Conservation (phyloP, 1,140 invertebrate genomes). For the Drosophila equinoxialis region DNA sequence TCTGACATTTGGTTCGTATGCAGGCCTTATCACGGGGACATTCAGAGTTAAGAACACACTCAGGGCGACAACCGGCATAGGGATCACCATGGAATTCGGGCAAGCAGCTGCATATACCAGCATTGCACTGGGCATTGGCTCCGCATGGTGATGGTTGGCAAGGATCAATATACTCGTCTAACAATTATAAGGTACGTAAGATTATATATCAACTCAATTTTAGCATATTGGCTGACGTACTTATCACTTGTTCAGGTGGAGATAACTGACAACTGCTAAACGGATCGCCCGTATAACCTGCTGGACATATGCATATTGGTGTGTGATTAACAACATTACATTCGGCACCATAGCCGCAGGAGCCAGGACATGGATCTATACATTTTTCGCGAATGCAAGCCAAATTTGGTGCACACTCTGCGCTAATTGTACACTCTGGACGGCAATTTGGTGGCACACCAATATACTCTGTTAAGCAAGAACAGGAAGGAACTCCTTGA, state of each 20-base stretch:
- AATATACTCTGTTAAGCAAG: conserved; percentile 89
- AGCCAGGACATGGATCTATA: conserved; percentile 92
- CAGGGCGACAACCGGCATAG: conserved; percentile 91
- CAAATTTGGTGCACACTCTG: conserved; percentile 90
- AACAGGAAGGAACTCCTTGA: conserved; percentile 90
- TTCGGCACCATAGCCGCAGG: conserved; percentile 91
- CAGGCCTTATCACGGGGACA: conserved; percentile 89
- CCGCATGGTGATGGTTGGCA: conserved; percentile 92
- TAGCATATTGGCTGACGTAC: conserved; percentile 85
- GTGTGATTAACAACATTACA: conserved; percentile 94
- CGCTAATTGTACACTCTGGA: conserved; percentile 93
- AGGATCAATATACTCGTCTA: conserved; percentile 88
- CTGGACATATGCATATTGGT: conserved; percentile 90
- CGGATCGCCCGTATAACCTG: conserved; percentile 92
- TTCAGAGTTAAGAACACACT: conserved; percentile 92
- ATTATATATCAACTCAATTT: conserved; percentile 69
- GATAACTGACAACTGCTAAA: conserved; percentile 88
- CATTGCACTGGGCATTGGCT: conserved; percentile 90
- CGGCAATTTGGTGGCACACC: conserved; percentile 90
- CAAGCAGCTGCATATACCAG: conserved; percentile 90
- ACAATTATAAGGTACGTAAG: conserved; percentile 74
- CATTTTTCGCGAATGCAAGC: conserved; percentile 93
- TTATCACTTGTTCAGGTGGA: conserved; percentile 82
- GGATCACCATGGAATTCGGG: conserved; percentile 93
- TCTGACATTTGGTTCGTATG: conserved; percentile 90